A percentile compares a stretch with the other conserved stretches of the same genome.
These are phyloP conservation scores for Callipepla californica DNA, from an alignment of 2,113 vertebrate genomes.

Conservation along the genomic window DNA sequence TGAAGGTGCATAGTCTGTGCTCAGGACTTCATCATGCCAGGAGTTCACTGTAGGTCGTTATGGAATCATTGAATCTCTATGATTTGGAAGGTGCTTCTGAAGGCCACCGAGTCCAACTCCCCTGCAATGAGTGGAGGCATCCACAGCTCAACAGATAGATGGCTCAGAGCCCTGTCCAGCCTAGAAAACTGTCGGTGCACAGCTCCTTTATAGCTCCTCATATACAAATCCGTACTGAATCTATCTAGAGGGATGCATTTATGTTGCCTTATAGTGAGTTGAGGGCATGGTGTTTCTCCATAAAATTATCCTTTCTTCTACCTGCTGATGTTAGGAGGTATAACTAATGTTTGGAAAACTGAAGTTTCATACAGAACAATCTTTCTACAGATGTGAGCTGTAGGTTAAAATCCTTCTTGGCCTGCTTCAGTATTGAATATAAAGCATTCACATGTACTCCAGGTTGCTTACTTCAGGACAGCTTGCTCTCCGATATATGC, in stretches of 20 bases:
- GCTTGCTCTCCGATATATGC: background rate
- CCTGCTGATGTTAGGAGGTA: background rate
- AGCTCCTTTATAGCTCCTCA: conserved; percentile 13
- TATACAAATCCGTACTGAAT: background rate
- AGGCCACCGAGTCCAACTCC: no score
- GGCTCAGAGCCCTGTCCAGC: no score
- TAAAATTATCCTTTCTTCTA: background rate
- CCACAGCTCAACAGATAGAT: no score
- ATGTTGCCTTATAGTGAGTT: background rate
- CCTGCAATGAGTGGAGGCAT: no score
- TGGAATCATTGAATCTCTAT: background rate
- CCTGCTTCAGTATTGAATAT: background rate
- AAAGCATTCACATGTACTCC: background rate
- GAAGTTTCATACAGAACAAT: background rate
- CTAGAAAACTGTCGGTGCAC: background rate
- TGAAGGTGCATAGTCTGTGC: background rate
- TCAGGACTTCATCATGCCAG: conserved; percentile 34
- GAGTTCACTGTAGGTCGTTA: conserved; percentile 36
- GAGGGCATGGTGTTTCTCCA: background rate
- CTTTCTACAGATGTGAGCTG: background rate
- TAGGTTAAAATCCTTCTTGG: background rate
- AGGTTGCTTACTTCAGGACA: background rate
- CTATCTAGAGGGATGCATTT: background rate
- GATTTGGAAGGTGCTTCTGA: no score
- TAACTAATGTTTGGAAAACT: background rate